A percentile compares a stretch with the other conserved stretches of the same genome.
phyloP scores from a whole-genome alignment of 2,797 vertebrate genomes.

The Pipistrellus pygmaeus region DNA sequence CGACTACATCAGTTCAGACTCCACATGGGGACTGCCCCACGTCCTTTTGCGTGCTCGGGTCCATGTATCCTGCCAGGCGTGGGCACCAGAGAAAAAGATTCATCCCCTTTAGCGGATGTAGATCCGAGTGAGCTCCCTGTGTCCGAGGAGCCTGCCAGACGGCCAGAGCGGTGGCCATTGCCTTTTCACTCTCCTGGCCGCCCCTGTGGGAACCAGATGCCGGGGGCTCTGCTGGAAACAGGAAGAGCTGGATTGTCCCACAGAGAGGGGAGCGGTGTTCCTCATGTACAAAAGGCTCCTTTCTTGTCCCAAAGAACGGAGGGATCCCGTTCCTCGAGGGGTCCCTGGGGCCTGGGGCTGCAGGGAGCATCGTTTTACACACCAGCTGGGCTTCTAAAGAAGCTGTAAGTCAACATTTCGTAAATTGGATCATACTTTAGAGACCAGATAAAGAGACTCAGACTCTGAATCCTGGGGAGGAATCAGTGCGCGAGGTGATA shows the following conservation, averaged over 20 bases:
- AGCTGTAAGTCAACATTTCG: slow-evolving; percentile 65
- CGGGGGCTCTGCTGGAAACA: background rate
- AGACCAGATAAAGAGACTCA: slow-evolving; percentile 66
- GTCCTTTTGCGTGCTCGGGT: background rate
- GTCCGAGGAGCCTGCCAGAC: background rate
- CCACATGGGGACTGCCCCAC: rapidly evolving
- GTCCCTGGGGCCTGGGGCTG: rapidly evolving
- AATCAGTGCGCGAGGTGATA: slow-evolving; percentile 25
- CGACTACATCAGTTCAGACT: background rate
- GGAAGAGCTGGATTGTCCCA: background rate
- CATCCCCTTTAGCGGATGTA: background rate
- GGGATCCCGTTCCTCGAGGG: rapidly evolving
- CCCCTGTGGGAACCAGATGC: background rate
- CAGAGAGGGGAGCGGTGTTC: background rate
- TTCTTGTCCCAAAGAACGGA: background rate
- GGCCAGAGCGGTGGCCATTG: background rate
- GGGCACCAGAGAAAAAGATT: background rate
- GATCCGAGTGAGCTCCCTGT: background rate
- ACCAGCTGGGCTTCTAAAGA: slow-evolving; percentile 23
- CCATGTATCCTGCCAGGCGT: rapidly evolving
- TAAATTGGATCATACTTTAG: slow-evolving; percentile 78
- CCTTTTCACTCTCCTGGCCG: background rate
- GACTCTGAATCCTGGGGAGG: slow-evolving; percentile 56
- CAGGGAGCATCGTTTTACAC: background rate
- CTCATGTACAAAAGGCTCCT: background rate